A percentile compares a stretch with the other conserved stretches of the same genome.
Conservation (phyloP, 2,113 vertebrate species). For the Burhinus bistriatus region DNA sequence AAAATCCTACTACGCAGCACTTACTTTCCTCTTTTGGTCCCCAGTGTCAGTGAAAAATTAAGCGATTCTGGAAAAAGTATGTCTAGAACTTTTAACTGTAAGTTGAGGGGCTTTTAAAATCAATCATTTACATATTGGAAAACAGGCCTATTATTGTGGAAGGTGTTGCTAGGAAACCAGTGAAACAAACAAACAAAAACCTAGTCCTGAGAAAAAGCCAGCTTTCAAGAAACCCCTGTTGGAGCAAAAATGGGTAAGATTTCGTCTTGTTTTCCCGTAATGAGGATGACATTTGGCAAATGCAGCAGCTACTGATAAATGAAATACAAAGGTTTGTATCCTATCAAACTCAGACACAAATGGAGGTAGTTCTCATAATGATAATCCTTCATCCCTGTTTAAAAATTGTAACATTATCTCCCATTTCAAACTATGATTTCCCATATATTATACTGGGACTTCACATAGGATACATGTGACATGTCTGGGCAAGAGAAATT, state of each 20-base stretch:
- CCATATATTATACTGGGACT: not conserved
- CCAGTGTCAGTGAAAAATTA: too few relatives aligned
- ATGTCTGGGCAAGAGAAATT: not conserved
- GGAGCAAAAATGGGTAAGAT: not conserved
- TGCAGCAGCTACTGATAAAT: not conserved
- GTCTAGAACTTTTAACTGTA: not conserved
- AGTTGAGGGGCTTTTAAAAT: conserved; percentile 9
- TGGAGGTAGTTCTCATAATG: not conserved
- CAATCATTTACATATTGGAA: conserved; percentile 2
- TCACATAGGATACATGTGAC: not conserved
- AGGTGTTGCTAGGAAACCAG: conserved; percentile 42
- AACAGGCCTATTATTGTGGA: conserved; percentile 1
- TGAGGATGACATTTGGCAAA: not conserved
- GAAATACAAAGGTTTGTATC: not conserved
- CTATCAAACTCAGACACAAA: not conserved
- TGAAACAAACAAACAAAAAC: not conserved
- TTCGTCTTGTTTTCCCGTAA: not conserved
- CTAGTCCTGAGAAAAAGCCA: not conserved
- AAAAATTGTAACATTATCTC: not conserved
- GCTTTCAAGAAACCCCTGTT: conserved; percentile 1
- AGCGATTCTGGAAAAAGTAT: not conserved
- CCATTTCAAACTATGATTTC: not conserved
- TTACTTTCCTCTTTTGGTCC: not conserved
- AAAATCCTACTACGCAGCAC: not conserved
- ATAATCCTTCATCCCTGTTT: not conserved